phyloP scores from a whole-genome alignment of 2,797 vertebrate species.

The Sylvilagus floridanus region DNA sequence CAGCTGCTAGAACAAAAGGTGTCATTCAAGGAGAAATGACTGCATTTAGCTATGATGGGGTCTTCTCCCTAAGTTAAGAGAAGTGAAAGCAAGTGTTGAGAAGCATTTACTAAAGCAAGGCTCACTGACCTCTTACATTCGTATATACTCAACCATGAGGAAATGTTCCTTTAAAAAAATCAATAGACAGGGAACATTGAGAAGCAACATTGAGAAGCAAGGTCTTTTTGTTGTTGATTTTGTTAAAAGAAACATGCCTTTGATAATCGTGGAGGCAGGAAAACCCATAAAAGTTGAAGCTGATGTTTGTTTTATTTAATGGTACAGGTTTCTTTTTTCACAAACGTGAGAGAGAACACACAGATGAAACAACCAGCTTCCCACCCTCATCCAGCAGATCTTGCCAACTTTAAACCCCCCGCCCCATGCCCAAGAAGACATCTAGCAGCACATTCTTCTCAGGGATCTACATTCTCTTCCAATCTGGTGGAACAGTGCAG shows the following conservation, averaged over 20 bases:
- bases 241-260: conserved; percentile 49
- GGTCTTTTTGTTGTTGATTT: conserved; percentile 24
- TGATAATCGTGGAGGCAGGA: conserved; percentile 33
- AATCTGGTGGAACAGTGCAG: neutral
- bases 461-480: neutral
- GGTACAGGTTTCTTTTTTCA: conserved; percentile 19
- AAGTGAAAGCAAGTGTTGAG: neutral
- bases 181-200: neutral
- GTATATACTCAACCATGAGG: neutral
- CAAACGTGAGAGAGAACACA: conserved; percentile 3
- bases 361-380: neutral
- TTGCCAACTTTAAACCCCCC: conserved; percentile 47
- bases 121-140: neutral
- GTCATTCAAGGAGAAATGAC: conserved; percentile 21
- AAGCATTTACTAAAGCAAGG: neutral
- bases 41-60: neutral
- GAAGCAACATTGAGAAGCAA: neutral
- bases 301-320: conserved; percentile 68
- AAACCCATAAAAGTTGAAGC: conserved; percentile 33
- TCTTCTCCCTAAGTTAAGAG: conserved; percentile 36
- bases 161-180: conserved; percentile 24
- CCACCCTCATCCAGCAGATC: neutral
- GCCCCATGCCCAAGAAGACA: conserved; percentile 47
- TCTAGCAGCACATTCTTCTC: conserved; percentile 38
- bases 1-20: conserved; percentile 33